Evolutionary conservation across 2,888 invertebrate species (phyloP), one percentile per base, ranked within the genome.

Genomic region (Protophormia terraenovae): DNA sequence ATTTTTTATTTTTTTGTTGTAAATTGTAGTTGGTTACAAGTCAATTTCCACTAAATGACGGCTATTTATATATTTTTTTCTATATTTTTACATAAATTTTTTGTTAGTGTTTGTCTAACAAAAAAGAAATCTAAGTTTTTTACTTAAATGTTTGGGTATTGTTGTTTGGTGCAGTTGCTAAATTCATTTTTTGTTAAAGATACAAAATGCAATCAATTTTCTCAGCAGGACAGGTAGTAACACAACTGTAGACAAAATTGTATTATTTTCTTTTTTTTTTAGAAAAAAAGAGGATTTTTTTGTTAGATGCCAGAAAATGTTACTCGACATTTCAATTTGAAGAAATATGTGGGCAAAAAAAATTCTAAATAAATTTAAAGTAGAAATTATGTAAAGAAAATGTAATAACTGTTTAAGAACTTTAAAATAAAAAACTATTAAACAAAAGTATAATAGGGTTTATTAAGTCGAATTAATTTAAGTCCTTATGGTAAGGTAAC

Each of bases 161-260:
- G 66, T 47, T 80, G 77, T 69, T 75, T 32, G 19, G 24, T 73
- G 78, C 75, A 85, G 62, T 85, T 81, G 72, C 22, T 35, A 53
- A n/a, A n/a, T n/a, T n/a, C n/a, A 53, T 76, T 67, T 79, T 60
- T 71, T 69, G 64, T 60, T 35, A 53, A 73, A 69, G 79, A 69
- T 78, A 83, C 79, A 80, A 86, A 86, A 86, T 86, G 86, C 86
- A 86, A 86, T 86, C 86, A 86, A 86, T 86, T 83, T 79, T 83
- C 86, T 19, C 86, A 86, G 86, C 86, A 83, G 86, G 86, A 86
- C 79, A 86, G 86, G 83, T 83, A 83, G 79, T 45, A 77, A 62
- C 64, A 62, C 64, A 67, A 66, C 55, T 78, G 64, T 55, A 14
- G n/a, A 41, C 62, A 38, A 66, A 58, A 29, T 2, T 41, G 53